A percentile compares a stretch with the other conserved stretches of the same genome.
These are phyloP conservation scores for Drosophila basisetae DNA, from an alignment of 2,888 invertebrate genomes.

Conservation along the genomic window DNA sequence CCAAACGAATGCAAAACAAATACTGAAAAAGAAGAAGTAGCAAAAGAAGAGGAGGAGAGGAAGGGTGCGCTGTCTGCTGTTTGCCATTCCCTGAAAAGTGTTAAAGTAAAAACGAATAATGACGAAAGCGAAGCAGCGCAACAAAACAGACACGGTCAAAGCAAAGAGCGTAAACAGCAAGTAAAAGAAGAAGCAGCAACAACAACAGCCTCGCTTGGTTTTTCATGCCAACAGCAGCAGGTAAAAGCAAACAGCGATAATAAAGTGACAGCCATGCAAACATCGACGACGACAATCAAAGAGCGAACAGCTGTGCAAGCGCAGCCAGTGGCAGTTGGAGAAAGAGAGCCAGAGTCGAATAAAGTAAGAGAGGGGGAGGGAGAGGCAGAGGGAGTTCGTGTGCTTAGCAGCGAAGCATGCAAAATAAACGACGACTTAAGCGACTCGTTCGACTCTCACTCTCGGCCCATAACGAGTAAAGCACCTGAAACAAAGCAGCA, in stretches of 20 bases:
- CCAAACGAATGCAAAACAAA: conserved; percentile 39
- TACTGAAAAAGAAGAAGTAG: neutral
- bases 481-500: conserved; percentile 70
- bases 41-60: neutral
- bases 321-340: conserved; percentile 13
- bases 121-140: conserved; percentile 62
- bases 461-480: conserved; percentile 60
- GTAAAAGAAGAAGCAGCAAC: conserved; percentile 28
- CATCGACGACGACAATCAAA: conserved; percentile 34
- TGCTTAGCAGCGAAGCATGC: conserved; percentile 71
- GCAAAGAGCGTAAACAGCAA: conserved; percentile 59
- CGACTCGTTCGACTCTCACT: conserved; percentile 65
- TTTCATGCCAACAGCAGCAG: conserved; percentile 64
- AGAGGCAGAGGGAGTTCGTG: conserved; percentile 7
- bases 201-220: conserved; percentile 48
- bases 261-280: conserved; percentile 55
- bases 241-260: conserved; percentile 72
- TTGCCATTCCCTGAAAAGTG: conserved; percentile 67
- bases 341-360: neutral
- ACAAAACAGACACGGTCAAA: conserved; percentile 42
- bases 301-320: conserved; percentile 76
- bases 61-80: conserved; percentile 8
- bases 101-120: conserved; percentile 68
- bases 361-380: conserved; percentile 2
- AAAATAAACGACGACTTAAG: conserved; percentile 70